Evolutionary conservation across 2,113 vertebrate species (phyloP).

Genomic region (Camelus bactrianus): DNA sequence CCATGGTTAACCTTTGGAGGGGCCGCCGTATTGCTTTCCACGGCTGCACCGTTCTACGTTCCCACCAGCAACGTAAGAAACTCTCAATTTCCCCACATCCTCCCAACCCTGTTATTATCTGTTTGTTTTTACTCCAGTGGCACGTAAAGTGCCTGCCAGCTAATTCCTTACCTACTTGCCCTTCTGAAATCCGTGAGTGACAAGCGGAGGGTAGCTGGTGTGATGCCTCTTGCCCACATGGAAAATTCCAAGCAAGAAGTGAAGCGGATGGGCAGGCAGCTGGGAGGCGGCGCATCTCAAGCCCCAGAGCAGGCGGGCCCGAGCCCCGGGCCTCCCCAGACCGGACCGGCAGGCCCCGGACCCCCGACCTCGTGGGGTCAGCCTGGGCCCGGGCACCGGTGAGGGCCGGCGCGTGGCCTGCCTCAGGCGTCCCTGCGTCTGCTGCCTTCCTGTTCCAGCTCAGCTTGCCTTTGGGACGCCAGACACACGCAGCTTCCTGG

Average conservation of each 20-base stretch:
- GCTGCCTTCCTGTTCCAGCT: not conserved
- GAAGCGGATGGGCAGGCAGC: not conserved
- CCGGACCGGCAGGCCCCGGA: not conserved
- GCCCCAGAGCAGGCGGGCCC: not conserved
- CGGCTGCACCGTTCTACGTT: rapidly evolving
- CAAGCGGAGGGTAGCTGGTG: rapidly evolving
- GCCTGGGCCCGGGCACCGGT: not conserved
- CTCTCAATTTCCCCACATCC: too few relatives aligned
- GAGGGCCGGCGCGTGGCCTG: not conserved
- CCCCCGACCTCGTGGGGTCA: rapidly evolving
- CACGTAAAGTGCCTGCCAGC: not conserved
- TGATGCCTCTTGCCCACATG: not conserved
- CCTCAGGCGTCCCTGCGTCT: not conserved
- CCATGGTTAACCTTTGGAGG: not conserved
- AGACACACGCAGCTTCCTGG: not conserved
- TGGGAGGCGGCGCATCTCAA: rapidly evolving
- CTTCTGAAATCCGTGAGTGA: not conserved
- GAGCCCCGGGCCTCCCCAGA: rapidly evolving
- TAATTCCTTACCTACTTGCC: not conserved
- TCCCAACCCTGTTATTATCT: not conserved
- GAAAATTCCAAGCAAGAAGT: not conserved
- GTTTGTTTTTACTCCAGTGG: not conserved
- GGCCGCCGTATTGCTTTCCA: rapidly evolving
- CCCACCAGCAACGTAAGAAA: not conserved
- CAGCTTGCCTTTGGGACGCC: not conserved